Base-by-base conservation (phyloP, 1,140 invertebrate genomes). In the Drosophila persimilis region DNA sequence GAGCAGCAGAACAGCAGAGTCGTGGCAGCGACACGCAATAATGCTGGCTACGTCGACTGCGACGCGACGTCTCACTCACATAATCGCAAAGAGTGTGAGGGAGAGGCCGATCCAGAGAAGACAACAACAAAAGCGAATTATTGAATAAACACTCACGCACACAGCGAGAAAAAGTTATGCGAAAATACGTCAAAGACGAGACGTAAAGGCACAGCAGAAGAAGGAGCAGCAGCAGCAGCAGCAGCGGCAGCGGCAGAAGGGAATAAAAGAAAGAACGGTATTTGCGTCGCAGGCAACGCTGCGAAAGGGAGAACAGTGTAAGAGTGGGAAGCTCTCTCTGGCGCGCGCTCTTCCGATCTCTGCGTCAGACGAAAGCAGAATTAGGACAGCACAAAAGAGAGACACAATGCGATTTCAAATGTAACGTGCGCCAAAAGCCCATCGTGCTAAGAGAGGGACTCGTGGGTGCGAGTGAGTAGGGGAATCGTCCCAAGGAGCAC, bases 121-220 rank as follows among this genome's bases (percentile, higher is more conserved):
- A 24, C 57, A 73, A 51, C 63, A 63, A 60, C 65, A 73, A 62
- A 61, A 67, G 73, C 31, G 58, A 83, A 84, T 85, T 89, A 89
- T 89, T 89, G 80, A 88, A 89, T 84, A 89, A 89, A 88, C 66
- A 86, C 59, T 65, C 56, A 66, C 78, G 53, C 62, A 80, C 57
- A 69, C 44, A 60, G 41, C 44, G 11, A 72, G 8, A 44, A 83
- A 83, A 79, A 84, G 51, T 69, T 89, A 89, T 84, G 79, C 76
- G 73, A 89, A 83, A 77, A 69, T 15, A 58, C 35, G 66, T 3
- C 31, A 31, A 8, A 3, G 8, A 31, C 8, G 8, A 9, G 60
- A 58, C 72, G 57, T 57, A n/a, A 17, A 45, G 22, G 69, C 62
- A 43, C 15, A 79, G 65, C 54, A 70, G 59, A 47, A 53, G 43